Base-by-base conservation (phyloP, 64 coral and sea anemone species). In the Astreopora myriophthalma region DNA sequence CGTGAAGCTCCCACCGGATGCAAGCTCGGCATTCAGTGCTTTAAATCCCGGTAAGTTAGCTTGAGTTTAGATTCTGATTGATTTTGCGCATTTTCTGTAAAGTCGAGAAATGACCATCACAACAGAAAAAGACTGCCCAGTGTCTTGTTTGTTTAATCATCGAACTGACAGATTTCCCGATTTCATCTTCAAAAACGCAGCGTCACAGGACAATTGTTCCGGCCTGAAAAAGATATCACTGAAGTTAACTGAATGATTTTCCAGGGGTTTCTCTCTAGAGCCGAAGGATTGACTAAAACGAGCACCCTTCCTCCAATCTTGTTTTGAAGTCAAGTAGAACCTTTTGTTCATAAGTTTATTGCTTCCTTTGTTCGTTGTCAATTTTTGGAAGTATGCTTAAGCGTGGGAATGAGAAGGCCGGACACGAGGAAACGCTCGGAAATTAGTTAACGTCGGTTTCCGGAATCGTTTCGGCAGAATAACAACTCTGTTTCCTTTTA, bases 11-110 rank as follows among this genome's bases (percentile, higher is more conserved):
- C 70, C 90, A 6, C 91, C 91, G 19, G 95, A 97, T 74, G 91
- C 84, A 5, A 78, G 90, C 0, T 96, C 95, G 48, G 95, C 95
- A 3, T 97, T 97, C 73, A 97, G 87, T 67, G 89, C 95, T 2
- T 87, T 97, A 36, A 87, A 76, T 24, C 19, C 79, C 31, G 79
- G 79, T 83, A 83, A 83, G 79, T 64, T 64, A 20, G 29, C 17
- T 70, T 70, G 12, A 34, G 16, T 73, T 37, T 37, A 38, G 33
- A 70, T 70, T 70, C n/a, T 32, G 29, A 7, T 70, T 33, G 12
- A 33, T 73, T 36, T 73, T 3, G 33, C 29, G 17, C 24, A 66
- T 66, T 66, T 66, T 24, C 8, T 17, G 4, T 6, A 64, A 26
- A 70, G 8, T 70, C 67, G 11, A 70, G 14, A 64, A 70, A 70